These are phyloP conservation scores for Hirtodrosophila alboralis DNA, from an alignment of 2,888 invertebrate genomes.

Conservation along the genomic window DNA sequence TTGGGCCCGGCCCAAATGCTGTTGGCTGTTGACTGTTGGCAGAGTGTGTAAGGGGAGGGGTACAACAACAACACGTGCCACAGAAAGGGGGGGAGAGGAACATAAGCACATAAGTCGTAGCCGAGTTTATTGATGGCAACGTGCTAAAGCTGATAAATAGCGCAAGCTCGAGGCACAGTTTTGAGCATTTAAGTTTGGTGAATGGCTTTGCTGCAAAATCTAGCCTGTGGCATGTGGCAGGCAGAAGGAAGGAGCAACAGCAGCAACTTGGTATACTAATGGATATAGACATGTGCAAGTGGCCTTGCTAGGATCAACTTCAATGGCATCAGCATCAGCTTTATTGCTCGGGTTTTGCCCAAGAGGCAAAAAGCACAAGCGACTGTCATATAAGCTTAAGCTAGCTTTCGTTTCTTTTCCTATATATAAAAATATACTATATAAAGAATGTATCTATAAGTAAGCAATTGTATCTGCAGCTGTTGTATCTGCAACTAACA, in stretches of 20 bases:
- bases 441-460: conserved; percentile 10
- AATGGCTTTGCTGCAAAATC: not conserved
- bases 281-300: not conserved
- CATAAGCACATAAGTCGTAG: too few relatives aligned
- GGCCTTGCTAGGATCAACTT: not conserved
- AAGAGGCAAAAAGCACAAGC: conserved; percentile 1
- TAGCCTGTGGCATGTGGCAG: too few relatives aligned
- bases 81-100: too few relatives aligned
- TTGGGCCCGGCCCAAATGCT: conserved; percentile 60
- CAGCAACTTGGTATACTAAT: too few relatives aligned
- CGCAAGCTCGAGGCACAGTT: not conserved
- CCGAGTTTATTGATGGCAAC: not conserved
- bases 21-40: conserved; percentile 32
- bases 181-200: not conserved
- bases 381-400: conserved; percentile 41
- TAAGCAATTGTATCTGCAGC: conserved; percentile 22
- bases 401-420: conserved; percentile 26
- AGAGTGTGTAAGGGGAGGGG: not conserved
- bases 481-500: conserved; percentile 36
- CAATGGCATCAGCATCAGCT: conserved; percentile 18
- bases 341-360: conserved; percentile 23
- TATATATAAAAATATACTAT: conserved; percentile 21
- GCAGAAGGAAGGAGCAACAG: too few relatives aligned
- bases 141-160: not conserved
- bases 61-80: not conserved